Percentiles rank a stretch among this genome's conserved stretches.
Conservation (phyloP, 2,113 vertebrate genomes). For the Meles meles region DNA sequence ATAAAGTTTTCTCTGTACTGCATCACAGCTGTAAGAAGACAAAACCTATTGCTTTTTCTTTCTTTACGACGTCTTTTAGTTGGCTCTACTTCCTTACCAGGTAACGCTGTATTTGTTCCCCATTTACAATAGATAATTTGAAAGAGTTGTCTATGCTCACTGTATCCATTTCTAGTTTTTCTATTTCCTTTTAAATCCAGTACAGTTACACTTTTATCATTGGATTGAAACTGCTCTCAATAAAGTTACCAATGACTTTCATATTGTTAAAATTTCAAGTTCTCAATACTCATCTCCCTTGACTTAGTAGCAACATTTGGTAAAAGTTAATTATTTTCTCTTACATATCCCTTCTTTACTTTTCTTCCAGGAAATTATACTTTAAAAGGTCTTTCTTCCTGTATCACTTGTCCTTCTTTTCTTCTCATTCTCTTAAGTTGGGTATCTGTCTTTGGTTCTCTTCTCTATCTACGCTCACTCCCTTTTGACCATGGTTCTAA, state of each 20-base stretch:
- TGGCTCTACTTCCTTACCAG: not conserved
- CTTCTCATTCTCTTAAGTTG: not conserved
- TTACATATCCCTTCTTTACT: not conserved
- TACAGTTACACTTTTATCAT: not conserved
- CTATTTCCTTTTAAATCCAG: not conserved
- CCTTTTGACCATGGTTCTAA: not conserved
- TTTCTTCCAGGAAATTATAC: not conserved
- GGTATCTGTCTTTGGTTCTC: not conserved
- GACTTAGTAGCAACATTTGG: slow-evolving; percentile 17
- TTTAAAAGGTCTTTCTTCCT: not conserved
- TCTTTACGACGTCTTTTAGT: not conserved
- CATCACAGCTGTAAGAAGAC: not conserved
- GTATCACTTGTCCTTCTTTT: not conserved
- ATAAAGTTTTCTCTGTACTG: not conserved
- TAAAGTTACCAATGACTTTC: not conserved
- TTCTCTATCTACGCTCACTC: not conserved
- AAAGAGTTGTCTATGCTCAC: not conserved
- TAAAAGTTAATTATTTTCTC: not conserved
- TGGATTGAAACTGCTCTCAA: slow-evolving; percentile 2
- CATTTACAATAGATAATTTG: not conserved
- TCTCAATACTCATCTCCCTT: not conserved
- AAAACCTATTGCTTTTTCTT: not conserved
- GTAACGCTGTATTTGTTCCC: not conserved
- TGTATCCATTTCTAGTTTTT: not conserved
- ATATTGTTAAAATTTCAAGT: slow-evolving; percentile 16